Percentiles rank a stretch among this genome's conserved stretches.
Conservation (phyloP, 2,113 vertebrate species). For the Climacteris rufus region DNA sequence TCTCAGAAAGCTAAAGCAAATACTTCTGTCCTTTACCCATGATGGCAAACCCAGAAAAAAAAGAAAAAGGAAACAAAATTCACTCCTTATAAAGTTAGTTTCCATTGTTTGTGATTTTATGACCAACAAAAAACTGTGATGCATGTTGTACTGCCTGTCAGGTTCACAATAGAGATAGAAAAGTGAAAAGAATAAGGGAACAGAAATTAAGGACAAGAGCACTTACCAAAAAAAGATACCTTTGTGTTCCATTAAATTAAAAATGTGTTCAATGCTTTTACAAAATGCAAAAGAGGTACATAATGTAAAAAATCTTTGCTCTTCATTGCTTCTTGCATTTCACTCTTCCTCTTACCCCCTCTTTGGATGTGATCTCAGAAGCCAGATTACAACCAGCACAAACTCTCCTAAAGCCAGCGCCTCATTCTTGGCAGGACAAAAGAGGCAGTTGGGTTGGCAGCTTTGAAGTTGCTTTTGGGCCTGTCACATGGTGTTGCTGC, state of each 20-base stretch:
- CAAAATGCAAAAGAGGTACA: background rate
- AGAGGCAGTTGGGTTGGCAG: constrained; percentile 19
- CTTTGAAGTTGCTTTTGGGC: constrained; percentile 37
- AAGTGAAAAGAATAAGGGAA: background rate
- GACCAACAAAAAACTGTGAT: background rate
- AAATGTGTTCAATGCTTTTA: background rate
- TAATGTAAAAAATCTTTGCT: background rate
- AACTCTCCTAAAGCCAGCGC: background rate
- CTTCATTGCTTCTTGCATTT: background rate
- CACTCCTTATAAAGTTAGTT: background rate
- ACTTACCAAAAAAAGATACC: background rate
- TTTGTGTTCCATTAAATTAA: background rate
- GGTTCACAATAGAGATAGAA: background rate
- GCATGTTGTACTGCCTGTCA: background rate
- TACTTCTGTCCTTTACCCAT: background rate
- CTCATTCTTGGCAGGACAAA: constrained; percentile 29
- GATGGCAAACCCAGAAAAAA: background rate
- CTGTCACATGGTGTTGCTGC: constrained; percentile 15
- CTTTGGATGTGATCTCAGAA: background rate
- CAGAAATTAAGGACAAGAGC: background rate
- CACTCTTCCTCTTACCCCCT: background rate
- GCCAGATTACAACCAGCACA: background rate
- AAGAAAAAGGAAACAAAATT: background rate
- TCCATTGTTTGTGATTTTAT: background rate
- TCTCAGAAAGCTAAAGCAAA: background rate